Percentiles rank a stretch among this genome's conserved stretches.
phyloP scores from a whole-genome alignment of 2,888 invertebrate genomes.

The Dendrolimus pini region DNA sequence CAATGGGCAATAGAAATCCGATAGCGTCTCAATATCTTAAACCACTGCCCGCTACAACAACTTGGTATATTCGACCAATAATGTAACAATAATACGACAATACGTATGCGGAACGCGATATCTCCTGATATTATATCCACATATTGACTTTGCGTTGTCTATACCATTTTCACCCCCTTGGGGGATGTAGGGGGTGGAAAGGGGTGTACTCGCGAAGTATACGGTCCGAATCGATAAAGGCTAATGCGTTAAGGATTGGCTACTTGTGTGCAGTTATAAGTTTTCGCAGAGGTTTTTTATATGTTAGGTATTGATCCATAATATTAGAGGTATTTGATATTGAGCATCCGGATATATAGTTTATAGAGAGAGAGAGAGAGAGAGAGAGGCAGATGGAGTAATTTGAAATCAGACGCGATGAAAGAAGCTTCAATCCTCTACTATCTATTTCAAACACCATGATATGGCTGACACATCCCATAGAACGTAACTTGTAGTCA shows the following conservation, averaged over 20 bases:
- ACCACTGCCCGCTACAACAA: constrained; percentile 2
- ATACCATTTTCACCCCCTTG: constrained; percentile 23
- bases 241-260: constrained; percentile 60
- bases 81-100: constrained; percentile 51
- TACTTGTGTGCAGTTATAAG: constrained; percentile 18
- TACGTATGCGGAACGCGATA: constrained; percentile 61
- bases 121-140: constrained; percentile 73
- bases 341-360: neutral
- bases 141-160: constrained; percentile 70
- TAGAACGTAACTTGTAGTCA: too few relatives aligned
- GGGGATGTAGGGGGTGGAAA: constrained; percentile 11
- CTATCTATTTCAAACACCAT: too few relatives aligned
- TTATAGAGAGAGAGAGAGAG: too few relatives aligned
- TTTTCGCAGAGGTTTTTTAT: constrained; percentile 9
- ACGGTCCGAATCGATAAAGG: constrained; percentile 49
- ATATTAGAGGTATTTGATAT: neutral
- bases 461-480: too few relatives aligned
- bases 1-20: too few relatives aligned
- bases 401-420: too few relatives aligned
- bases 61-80: constrained; percentile 35
- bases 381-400: too few relatives aligned
- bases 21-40: neutral
- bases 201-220: constrained; percentile 40
- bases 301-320: neutral
- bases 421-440: too few relatives aligned